phyloP scores from a whole-genome alignment of 2,113 vertebrate species.

The Rhinogobius similis region DNA sequence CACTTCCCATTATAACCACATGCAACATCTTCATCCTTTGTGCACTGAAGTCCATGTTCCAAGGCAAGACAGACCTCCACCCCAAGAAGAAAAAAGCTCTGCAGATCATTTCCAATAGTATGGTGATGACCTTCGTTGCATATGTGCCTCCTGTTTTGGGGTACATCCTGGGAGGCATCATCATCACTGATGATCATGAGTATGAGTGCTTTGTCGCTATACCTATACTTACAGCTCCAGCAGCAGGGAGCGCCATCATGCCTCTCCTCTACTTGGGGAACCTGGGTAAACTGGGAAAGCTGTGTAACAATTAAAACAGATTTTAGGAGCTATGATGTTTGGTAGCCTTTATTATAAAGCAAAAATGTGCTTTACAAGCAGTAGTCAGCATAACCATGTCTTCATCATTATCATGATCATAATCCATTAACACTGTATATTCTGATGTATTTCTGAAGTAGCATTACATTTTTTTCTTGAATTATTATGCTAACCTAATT shows the following conservation, averaged over 20 bases:
- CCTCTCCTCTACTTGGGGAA: conserved; percentile 52
- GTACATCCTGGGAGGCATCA: background rate
- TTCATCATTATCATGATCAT: background rate
- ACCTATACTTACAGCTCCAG: conserved; percentile 16
- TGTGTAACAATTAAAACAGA: background rate
- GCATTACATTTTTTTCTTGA: background rate
- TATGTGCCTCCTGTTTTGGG: conserved; percentile 36
- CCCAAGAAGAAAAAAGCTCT: conserved; percentile 49
- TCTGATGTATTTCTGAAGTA: background rate
- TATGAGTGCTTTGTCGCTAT: conserved; percentile 33
- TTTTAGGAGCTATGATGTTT: background rate
- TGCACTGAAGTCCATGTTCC: conserved; percentile 27
- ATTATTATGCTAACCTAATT: background rate
- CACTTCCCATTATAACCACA: conserved; percentile 16
- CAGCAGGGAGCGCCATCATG: conserved; percentile 41
- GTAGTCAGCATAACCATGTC: too few relatives aligned
- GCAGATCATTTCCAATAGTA: conserved; percentile 43
- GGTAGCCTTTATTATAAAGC: background rate
- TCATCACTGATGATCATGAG: background rate
- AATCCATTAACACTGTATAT: background rate
- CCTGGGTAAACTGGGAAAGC: conserved; percentile 21
- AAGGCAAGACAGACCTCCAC: conserved; percentile 19
- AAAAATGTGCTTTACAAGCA: background rate
- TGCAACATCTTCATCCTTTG: conserved; percentile 39
- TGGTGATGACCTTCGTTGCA: conserved; percentile 34